Evolutionary conservation across 2,797 vertebrate genomes (phyloP).

Genomic region (Aldrovandia affinis): DNA sequence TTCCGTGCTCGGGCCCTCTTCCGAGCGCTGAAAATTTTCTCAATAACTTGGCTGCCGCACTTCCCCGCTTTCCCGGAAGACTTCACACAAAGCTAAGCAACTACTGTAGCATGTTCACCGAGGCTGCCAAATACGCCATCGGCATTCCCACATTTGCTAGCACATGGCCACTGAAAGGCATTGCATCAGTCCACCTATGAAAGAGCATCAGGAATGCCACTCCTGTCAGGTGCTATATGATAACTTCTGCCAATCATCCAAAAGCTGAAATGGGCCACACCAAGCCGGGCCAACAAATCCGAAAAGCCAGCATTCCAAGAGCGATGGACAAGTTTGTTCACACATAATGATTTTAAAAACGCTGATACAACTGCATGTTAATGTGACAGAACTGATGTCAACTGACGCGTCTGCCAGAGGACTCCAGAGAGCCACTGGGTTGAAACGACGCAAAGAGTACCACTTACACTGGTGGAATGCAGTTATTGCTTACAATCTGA

Average conservation of each 20-base stretch:
- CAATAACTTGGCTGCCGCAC: neutral
- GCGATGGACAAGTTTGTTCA: neutral
- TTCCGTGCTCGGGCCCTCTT: neutral
- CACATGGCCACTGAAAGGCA: neutral
- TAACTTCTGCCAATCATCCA: neutral
- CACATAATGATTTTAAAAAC: neutral
- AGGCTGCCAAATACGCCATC: neutral
- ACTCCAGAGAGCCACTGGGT: neutral
- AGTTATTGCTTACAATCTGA: neutral
- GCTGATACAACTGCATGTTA: neutral
- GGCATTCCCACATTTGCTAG: neutral
- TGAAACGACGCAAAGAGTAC: neutral
- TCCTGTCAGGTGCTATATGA: neutral
- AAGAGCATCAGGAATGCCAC: neutral
- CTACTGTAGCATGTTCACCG: neutral
- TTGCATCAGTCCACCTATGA: neutral
- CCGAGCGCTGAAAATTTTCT: no score
- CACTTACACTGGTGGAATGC: neutral
- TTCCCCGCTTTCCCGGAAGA: neutral
- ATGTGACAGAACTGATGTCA: neutral
- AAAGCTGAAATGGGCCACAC: neutral
- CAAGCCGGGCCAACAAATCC: constrained; percentile 1
- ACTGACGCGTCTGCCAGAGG: neutral
- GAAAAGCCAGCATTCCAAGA: neutral
- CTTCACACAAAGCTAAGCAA: no score